Evolutionary conservation across 2,888 invertebrate genomes (phyloP).

Genomic region (Auanema freiburgensis): DNA sequence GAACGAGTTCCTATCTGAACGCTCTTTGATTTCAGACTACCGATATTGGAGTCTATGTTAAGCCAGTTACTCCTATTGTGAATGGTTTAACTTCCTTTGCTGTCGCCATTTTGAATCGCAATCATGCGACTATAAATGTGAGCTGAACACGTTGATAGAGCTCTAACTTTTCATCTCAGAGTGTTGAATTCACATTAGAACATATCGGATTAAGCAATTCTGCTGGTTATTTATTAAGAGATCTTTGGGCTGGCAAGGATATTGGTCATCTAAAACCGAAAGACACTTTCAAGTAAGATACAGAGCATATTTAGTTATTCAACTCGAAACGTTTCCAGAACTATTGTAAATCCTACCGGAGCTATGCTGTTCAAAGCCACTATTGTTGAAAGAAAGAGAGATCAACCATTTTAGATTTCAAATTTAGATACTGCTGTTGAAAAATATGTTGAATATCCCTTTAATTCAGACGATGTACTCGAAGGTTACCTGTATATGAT

Average conservation of each 20-base stretch:
- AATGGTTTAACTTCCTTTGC: constrained; percentile 41
- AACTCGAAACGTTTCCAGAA: constrained; percentile 1
- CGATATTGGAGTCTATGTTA: constrained; percentile 52
- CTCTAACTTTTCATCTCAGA: constrained; percentile 20
- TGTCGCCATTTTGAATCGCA: constrained; percentile 54
- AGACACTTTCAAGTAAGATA: constrained; percentile 15
- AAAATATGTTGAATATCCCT: too few relatives aligned
- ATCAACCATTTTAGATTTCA: too few relatives aligned
- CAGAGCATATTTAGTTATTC: not conserved
- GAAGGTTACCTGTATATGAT: too few relatives aligned
- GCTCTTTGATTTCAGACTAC: constrained; percentile 48
- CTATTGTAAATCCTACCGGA: constrained; percentile 27
- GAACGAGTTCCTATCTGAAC: too few relatives aligned
- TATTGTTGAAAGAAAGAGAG: constrained; percentile 9
- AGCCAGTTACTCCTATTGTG: constrained; percentile 43
- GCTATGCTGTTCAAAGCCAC: constrained; percentile 31
- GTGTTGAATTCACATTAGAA: constrained; percentile 39
- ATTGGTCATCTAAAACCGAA: constrained; percentile 24
- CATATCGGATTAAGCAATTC: constrained; percentile 43
- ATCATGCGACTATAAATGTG: constrained; percentile 19
- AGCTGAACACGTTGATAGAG: not conserved
- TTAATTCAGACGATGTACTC: too few relatives aligned
- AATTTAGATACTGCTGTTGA: too few relatives aligned
- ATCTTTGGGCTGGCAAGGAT: constrained; percentile 41
- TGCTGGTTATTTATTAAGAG: constrained; percentile 46